Conservation (phyloP, 2,888 invertebrate species). For the Trypoxylon attenuatum region DNA sequence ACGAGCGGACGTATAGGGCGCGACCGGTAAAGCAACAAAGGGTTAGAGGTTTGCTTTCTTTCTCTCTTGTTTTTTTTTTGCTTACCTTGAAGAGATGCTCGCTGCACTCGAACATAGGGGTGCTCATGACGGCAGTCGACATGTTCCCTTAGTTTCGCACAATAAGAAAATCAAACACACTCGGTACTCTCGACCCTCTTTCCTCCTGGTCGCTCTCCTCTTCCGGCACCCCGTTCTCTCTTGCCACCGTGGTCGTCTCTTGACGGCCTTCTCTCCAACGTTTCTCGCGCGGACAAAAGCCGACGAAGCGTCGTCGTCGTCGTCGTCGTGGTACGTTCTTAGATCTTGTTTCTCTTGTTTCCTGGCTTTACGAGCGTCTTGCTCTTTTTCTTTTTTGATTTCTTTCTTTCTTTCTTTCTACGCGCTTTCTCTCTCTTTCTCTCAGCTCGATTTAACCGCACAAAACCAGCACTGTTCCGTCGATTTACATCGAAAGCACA, state of each 20-base stretch:
- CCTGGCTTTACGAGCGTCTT: too few species aligned
- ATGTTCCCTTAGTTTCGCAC: slow-evolving; percentile 74
- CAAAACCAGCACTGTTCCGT: slow-evolving; percentile 57
- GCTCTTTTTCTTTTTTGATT: too few species aligned
- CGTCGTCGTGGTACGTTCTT: background rate
- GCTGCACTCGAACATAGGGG: slow-evolving; percentile 85
- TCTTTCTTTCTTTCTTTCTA: background rate
- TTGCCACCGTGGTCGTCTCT: background rate
- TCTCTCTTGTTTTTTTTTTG: too few species aligned
- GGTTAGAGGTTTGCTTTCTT: too few species aligned
- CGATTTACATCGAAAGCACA: slow-evolving; percentile 38
- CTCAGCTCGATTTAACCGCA: too few species aligned
- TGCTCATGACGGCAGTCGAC: slow-evolving; percentile 87
- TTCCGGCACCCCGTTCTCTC: background rate
- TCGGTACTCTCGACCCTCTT: slow-evolving; percentile 1
- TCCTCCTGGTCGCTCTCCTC: slow-evolving; percentile 16
- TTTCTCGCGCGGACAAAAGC: background rate
- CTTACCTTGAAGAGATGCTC: slow-evolving; percentile 84
- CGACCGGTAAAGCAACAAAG: background rate
- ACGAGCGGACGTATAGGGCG: background rate
- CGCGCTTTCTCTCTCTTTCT: background rate
- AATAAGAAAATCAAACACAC: slow-evolving; percentile 31
- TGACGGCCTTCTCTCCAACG: background rate
- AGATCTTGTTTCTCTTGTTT: too few species aligned
- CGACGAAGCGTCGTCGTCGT: background rate